A percentile compares a stretch with the other conserved stretches of the same genome.
Evolutionary conservation across 2,113 vertebrate species (phyloP).

Genomic region (Nyctibius bracteatus): DNA sequence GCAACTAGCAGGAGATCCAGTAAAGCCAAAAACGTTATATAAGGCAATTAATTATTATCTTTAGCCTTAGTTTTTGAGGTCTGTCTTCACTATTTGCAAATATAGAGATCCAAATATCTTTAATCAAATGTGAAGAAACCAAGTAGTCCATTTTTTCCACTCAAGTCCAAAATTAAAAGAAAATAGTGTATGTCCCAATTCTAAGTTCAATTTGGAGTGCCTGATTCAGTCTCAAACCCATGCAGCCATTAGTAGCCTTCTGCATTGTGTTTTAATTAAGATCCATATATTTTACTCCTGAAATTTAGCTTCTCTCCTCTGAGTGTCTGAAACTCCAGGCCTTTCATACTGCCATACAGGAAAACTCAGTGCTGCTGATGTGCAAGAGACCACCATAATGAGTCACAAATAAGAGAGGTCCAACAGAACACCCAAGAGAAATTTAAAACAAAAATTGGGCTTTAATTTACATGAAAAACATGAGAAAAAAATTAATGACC

Average conservation of each 20-base stretch:
- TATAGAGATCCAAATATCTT: neutral
- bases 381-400: fast-evolving
- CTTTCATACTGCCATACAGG: fast-evolving
- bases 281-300: neutral
- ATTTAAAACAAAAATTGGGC: neutral
- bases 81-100: neutral
- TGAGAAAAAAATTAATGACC: neutral
- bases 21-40: neutral
- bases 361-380: neutral
- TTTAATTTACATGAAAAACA: neutral
- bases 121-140: neutral
- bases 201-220: neutral
- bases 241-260: neutral
- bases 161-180: neutral
- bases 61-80: neutral
- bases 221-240: neutral
- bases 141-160: neutral
- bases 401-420: neutral
- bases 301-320: neutral
- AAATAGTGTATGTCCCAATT: neutral
- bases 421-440: neutral
- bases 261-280: neutral
- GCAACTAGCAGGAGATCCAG: neutral
- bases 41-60: neutral
- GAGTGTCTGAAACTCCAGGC: neutral